Base-by-base conservation (phyloP, 2,797 vertebrate species). In the Callimico goeldii region DNA sequence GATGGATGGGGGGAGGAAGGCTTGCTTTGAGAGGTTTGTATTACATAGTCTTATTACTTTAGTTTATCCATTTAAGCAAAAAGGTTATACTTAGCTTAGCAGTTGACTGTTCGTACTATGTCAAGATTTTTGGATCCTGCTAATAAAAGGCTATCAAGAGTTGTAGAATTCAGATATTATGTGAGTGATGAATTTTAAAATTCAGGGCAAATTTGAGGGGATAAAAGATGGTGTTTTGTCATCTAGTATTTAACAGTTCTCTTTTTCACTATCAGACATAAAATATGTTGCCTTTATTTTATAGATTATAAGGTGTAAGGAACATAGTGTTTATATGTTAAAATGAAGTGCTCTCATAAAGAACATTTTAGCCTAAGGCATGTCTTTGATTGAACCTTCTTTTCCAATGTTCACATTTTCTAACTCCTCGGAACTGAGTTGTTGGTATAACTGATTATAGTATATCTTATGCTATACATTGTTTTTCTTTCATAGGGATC, bases 401-500 rank as follows among this genome's bases (percentile, higher is more conserved):
- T 90, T 85, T 46, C 75, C 20, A 72, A 11, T 5, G 50, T 93
- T 58, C 50, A 41, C 70, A 41, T 93, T 91, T 94, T 89, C 75
- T 87, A n/a, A 84, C 43, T 79, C 84, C 64, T 95, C 33, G 30
- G 76, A 92, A 79, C 36, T 58, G 43, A 93, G 26, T 73, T 94
- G 17, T 92, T 81, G 67, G 33, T 85, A 10, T 88, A 76, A 46
- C 64, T 30, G 28, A 57, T 90, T 64, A 92, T 55, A 43, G 41
- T 80, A 36, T 61, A 39, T 64, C 64, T 94, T 95, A 86, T 88
- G 4, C 88, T 89, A 67, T 41, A 52, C 6, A 24, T 48, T 77
- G 6, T 39, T 96, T 97, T 92, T 96, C 76, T 95, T 89, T 92
- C 87, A 50, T 95, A 75, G 79, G 81, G 67, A 84, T 86, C 75